Percentiles rank a stretch among this genome's conserved stretches.
Evolutionary conservation across 2,888 invertebrate species (phyloP).

Genomic region (Piscicola geometra): DNA sequence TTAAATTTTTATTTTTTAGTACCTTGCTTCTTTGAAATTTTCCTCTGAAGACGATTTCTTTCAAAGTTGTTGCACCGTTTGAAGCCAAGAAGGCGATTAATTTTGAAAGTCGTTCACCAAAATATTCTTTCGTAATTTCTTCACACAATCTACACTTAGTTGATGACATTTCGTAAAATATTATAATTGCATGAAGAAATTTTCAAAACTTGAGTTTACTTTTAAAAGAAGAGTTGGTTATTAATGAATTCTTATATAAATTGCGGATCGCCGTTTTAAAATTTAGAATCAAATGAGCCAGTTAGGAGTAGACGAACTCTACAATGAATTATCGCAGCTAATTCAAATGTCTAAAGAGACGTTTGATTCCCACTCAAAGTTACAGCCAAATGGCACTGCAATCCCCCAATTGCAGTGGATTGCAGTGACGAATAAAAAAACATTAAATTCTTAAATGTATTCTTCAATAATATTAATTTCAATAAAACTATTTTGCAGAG

Average conservation of each 20-base stretch:
- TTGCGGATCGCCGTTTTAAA: no score
- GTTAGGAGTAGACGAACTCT: neutral
- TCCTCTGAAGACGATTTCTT: slow-evolving; percentile 3
- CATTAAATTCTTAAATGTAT: no score
- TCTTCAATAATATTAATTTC: neutral
- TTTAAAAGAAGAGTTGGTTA: no score
- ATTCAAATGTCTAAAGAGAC: slow-evolving; percentile 10
- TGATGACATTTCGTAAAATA: neutral
- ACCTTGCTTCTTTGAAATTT: neutral
- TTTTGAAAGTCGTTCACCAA: neutral
- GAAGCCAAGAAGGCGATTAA: neutral
- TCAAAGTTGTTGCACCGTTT: neutral
- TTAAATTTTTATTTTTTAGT: neutral
- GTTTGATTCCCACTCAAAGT: neutral
- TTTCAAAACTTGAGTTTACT: no score
- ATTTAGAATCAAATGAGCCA: slow-evolving; percentile 15
- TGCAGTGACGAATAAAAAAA: no score
- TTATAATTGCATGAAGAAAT: no score
- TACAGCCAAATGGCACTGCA: neutral
- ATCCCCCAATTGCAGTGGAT: no score
- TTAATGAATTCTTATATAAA: no score
- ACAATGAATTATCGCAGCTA: neutral
- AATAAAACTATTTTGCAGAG: neutral
- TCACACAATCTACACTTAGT: neutral
- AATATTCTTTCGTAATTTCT: slow-evolving; percentile 9